Evolutionary conservation across 1,140 invertebrate genomes (phyloP).

Genomic region (Lordiphosa stackelbergi): DNA sequence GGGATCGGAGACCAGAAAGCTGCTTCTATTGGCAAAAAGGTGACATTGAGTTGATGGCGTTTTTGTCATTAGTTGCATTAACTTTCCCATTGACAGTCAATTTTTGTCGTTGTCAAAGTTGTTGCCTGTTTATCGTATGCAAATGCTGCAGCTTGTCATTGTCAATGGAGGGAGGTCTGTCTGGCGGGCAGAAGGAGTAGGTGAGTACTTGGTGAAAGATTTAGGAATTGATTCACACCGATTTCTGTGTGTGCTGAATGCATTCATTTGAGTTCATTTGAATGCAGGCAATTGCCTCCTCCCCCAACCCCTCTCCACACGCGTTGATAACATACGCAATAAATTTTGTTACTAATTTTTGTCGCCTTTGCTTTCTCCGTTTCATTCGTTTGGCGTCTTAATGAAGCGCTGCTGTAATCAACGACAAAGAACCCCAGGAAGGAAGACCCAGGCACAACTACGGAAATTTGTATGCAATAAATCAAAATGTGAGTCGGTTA

Average conservation of each 20-base stretch:
- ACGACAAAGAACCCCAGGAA: neutral
- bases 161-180: constrained; percentile 23
- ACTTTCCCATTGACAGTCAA: constrained; percentile 66
- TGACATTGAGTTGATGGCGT: constrained; percentile 2
- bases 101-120: constrained; percentile 37
- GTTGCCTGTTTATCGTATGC: constrained; percentile 47
- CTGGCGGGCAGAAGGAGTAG: neutral
- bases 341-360: constrained; percentile 70
- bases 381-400: constrained; percentile 32
- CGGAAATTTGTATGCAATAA: constrained; percentile 45
- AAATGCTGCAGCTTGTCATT: constrained; percentile 48
- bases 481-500: constrained; percentile 53
- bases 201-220: neutral
- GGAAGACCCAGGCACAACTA: too few species aligned
- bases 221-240: neutral
- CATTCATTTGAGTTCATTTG: too few species aligned
- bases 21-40: neutral
- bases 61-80: constrained; percentile 72
- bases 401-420: constrained; percentile 31
- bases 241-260: constrained; percentile 10
- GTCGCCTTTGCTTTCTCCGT: constrained; percentile 41
- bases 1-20: constrained; percentile 15
- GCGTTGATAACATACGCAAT: constrained; percentile 46
- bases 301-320: too few species aligned
- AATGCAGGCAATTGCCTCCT: constrained; percentile 21